A percentile compares a stretch with the other conserved stretches of the same genome.
These are phyloP conservation scores for Andrena fulva DNA, from an alignment of 2,888 invertebrate genomes.

Conservation along the genomic window DNA sequence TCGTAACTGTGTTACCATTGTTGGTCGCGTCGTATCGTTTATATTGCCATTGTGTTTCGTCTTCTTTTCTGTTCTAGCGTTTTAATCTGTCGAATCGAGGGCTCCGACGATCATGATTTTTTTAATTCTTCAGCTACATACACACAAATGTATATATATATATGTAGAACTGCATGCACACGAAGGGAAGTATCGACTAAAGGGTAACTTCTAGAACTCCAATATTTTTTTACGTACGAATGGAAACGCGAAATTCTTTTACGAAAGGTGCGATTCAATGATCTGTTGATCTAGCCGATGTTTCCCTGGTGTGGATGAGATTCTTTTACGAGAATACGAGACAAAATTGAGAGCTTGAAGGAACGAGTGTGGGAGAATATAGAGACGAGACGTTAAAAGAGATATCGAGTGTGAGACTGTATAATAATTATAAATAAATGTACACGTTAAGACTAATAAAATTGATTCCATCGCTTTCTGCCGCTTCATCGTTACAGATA, in stretches of 20 bases:
- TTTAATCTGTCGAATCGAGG: conserved; percentile 70
- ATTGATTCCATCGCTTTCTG: conserved; percentile 38
- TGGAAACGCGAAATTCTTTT: conserved; percentile 34
- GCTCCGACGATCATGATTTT: conserved; percentile 70
- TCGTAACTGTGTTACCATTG: conserved; percentile 40
- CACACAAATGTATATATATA: conserved; percentile 26
- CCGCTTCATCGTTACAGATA: conserved; percentile 11
- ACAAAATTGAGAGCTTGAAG: conserved; percentile 44
- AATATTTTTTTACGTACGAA: conserved; percentile 56
- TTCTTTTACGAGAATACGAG: conserved; percentile 47
- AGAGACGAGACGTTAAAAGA: conserved; percentile 71
- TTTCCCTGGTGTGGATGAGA: conserved; percentile 39
- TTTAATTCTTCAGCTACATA: conserved; percentile 58
- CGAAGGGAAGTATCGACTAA: conserved; percentile 34
- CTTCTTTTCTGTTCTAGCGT: conserved; percentile 22
- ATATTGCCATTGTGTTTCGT: conserved; percentile 37
- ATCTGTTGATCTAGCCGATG: conserved; percentile 29
- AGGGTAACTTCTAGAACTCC: conserved; percentile 34
- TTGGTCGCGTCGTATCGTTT: conserved; percentile 29
- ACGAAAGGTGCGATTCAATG: conserved; percentile 12
- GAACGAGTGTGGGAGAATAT: conserved; percentile 62
- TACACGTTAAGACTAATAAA: conserved; percentile 78
- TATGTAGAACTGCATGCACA: conserved; percentile 39
- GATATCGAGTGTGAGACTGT: conserved; percentile 82
- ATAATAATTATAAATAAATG: conserved; percentile 83